These are phyloP conservation scores for Hyperoplus immaculatus DNA, from an alignment of 2,797 vertebrate genomes.

Conservation along the genomic window DNA sequence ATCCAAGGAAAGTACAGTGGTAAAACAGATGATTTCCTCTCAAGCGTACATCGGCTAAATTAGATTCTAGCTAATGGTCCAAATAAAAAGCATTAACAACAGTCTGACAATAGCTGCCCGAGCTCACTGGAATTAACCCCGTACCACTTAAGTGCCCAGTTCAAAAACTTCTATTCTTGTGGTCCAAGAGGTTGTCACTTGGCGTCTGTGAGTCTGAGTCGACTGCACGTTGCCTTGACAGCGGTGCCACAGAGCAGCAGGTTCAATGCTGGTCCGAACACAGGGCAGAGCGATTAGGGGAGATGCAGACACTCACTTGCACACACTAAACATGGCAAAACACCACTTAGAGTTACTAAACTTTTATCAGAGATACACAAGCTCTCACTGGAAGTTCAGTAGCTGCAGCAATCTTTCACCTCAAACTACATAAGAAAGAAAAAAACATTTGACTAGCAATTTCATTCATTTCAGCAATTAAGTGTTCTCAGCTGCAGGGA, in stretches of 20 bases:
- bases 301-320: conserved; percentile 18
- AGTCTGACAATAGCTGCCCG: conserved; percentile 22
- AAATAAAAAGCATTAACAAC: conserved; percentile 53
- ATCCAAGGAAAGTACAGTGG: conserved; percentile 7
- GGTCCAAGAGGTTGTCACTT: conserved; percentile 65
- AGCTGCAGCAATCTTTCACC: neutral
- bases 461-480: too few relatives aligned
- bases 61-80: conserved; percentile 52
- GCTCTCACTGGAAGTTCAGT: conserved; percentile 41
- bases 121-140: conserved; percentile 18
- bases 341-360: conserved; percentile 46
- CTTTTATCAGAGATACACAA: conserved; percentile 50
- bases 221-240: conserved; percentile 69
- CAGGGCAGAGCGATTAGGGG: conserved; percentile 35
- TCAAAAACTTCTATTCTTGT: conserved; percentile 23
- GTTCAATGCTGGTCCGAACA: conserved; percentile 45
- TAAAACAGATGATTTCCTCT: conserved; percentile 44
- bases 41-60: conserved; percentile 28
- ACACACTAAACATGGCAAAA: conserved; percentile 25
- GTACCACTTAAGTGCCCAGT: conserved; percentile 1
- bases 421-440: conserved; percentile 6
- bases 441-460: too few relatives aligned
- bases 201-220: conserved; percentile 59
- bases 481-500: neutral
- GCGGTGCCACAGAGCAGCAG: conserved; percentile 52